Evolutionary conservation across 2,797 vertebrate species (phyloP).

Genomic region (Naso thynnoides): DNA sequence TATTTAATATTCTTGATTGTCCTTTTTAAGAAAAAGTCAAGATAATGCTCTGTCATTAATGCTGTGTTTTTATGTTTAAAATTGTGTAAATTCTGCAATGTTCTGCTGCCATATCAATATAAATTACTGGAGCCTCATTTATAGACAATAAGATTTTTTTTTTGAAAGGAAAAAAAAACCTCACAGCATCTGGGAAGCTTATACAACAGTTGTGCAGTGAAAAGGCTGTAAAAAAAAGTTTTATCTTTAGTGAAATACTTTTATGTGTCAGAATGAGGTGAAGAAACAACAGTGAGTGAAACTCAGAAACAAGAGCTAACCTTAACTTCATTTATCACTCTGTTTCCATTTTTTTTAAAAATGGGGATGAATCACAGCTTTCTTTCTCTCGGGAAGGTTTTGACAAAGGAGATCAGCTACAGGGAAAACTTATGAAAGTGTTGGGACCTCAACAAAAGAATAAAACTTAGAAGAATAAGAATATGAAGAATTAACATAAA

Average conservation of each 20-base stretch:
- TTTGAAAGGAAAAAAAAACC: slow-evolving; percentile 15
- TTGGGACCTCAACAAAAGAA: no score
- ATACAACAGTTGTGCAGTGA: slow-evolving; percentile 30
- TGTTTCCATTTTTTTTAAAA: slow-evolving; percentile 71
- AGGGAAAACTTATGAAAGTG: slow-evolving; percentile 39
- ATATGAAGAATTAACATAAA: no score
- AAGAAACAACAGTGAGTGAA: no score
- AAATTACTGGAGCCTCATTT: slow-evolving; percentile 9
- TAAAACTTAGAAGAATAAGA: slow-evolving; percentile 12
- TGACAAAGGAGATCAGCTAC: slow-evolving; percentile 48
- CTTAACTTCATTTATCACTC: slow-evolving; percentile 77
- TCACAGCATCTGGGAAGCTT: slow-evolving; percentile 19
- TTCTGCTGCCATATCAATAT: neutral
- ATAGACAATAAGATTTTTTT: no score
- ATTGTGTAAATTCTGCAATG: neutral
- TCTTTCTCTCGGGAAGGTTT: slow-evolving; percentile 22
- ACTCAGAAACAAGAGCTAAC: no score
- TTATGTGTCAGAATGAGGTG: no score
- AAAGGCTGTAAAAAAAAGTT: slow-evolving; percentile 40
- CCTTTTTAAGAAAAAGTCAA: neutral
- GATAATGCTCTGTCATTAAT: neutral
- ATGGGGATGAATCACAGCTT: slow-evolving; percentile 48
- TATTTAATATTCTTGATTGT: neutral
- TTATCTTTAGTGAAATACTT: slow-evolving; percentile 41
- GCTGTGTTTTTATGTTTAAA: neutral